Base-by-base conservation (phyloP, 2,113 vertebrate genomes). In the Lagopus leucura region DNA sequence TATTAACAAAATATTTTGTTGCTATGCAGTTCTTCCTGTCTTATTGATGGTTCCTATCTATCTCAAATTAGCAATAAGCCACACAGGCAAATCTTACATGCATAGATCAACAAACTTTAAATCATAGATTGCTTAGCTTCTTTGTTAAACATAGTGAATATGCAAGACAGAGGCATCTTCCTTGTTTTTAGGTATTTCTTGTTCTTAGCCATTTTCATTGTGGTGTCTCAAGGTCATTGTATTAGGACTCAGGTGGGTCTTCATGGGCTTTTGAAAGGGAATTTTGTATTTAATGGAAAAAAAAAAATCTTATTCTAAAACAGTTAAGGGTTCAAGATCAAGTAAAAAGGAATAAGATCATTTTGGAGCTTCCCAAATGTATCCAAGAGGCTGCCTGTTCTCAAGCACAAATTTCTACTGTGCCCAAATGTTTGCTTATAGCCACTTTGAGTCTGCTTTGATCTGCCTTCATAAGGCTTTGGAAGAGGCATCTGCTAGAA, bases 1-100 rank as follows among this genome's bases (percentile, higher is more conserved):
- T 94, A 74, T 96, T 96, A 95, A 92, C 90, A 95, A 94, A 97
- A 92, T 54, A 75, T 88, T 91, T 86, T 94, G 95, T 96, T 97
- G 81, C 89, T 90, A 76, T 80, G 91, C 72, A 43, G 22, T 82
- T 83, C 58, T 89, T 91, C 88, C 82, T 94, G 69, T 27, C 36
- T 89, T 92, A 89, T 38, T 82, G 83, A 75, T 77, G 13, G 27
- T 43, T 92, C 45, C 96, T 90, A 64, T 48, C 61, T 71, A 34
- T 74, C 42, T 89, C 72, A 94, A 77, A 78, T 93, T 89, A 82
- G 32, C 70, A 90, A 81, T 84, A 94, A 92, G 4, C 42, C 25
- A 65, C 45, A 30, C 42, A 92, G 96, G 47, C 65, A 85, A 86
- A 81, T 32, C 13, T 47, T 82, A 91, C 55, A 79, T 89, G 48